A percentile compares a stretch with the other conserved stretches of the same genome.
These are phyloP conservation scores for Heterochromis multidens DNA, from an alignment of 2,113 vertebrate genomes.

Conservation along the genomic window DNA sequence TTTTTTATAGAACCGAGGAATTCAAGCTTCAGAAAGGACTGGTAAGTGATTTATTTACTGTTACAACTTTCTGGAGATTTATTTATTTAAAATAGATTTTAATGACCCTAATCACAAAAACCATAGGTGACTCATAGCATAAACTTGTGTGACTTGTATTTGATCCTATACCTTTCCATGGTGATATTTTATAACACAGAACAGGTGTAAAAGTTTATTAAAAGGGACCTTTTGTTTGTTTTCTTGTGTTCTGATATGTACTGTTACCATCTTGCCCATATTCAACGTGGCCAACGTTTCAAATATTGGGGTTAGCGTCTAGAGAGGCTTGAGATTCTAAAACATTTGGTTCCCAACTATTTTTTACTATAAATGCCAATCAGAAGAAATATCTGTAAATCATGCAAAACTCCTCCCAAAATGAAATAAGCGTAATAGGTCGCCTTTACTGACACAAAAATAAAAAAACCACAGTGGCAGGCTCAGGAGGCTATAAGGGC, in stretches of 20 bases:
- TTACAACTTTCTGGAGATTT: neutral
- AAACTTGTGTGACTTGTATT: neutral
- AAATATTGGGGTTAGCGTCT: neutral
- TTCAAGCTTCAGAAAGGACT: slow-evolving; percentile 88
- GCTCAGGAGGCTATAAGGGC: neutral
- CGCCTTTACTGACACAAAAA: too few relatives aligned
- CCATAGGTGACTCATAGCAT: neutral
- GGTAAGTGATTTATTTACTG: slow-evolving; percentile 73
- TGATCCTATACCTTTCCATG: neutral
- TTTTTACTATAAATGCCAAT: neutral
- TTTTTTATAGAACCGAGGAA: slow-evolving; percentile 84
- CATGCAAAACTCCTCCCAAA: too few relatives aligned
- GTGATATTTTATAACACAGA: neutral
- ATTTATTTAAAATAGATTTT: neutral
- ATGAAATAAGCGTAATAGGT: too few relatives aligned
- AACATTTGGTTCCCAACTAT: neutral
- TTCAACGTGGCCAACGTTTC: neutral
- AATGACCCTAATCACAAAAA: neutral
- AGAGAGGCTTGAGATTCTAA: neutral
- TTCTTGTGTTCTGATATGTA: neutral
- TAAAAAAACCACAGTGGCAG: too few relatives aligned
- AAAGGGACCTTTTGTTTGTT: neutral
- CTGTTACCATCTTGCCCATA: neutral
- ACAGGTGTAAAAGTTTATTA: accelerated
- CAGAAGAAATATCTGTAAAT: neutral